These are phyloP conservation scores for Siderastrea siderea DNA, from an alignment of 92 coral and sea anemone genomes.

Conservation along the genomic window DNA sequence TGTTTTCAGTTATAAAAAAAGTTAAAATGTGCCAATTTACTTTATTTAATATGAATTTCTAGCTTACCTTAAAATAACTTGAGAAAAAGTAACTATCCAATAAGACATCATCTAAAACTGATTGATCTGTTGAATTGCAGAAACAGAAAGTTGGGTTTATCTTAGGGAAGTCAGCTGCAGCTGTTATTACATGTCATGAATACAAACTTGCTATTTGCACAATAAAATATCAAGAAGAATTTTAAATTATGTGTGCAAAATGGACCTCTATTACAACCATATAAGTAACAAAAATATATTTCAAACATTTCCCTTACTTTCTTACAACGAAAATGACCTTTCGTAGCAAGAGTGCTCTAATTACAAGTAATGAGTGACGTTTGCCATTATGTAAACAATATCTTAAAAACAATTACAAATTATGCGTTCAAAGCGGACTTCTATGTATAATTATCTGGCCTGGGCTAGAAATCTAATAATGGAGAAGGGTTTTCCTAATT, in stretches of 20 bases:
- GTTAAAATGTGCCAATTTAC: background rate
- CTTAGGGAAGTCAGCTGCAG: background rate
- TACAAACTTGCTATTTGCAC: too few species aligned
- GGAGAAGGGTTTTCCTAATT: too few species aligned
- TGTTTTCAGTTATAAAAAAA: background rate
- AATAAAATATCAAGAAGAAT: too few species aligned
- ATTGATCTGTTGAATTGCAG: constrained; percentile 73
- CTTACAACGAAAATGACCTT: background rate
- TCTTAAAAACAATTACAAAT: background rate
- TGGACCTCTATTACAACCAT: too few species aligned
- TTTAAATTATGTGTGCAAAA: background rate
- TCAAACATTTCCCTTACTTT: background rate
- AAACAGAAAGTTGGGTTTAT: background rate
- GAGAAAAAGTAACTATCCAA: constrained; percentile 98
- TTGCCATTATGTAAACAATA: background rate
- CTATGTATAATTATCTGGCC: background rate
- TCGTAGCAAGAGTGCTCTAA: background rate
- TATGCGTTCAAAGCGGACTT: background rate
- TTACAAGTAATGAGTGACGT: background rate
- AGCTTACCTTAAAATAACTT: constrained; percentile 91
- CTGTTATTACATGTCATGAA: too few species aligned
- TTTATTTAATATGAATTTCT: background rate
- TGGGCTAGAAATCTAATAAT: too few species aligned
- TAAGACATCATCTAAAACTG: constrained; percentile 89
- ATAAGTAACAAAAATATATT: too few species aligned